These are phyloP conservation scores for Drosophila dives DNA, from an alignment of 2,888 invertebrate species.

Conservation along the genomic window DNA sequence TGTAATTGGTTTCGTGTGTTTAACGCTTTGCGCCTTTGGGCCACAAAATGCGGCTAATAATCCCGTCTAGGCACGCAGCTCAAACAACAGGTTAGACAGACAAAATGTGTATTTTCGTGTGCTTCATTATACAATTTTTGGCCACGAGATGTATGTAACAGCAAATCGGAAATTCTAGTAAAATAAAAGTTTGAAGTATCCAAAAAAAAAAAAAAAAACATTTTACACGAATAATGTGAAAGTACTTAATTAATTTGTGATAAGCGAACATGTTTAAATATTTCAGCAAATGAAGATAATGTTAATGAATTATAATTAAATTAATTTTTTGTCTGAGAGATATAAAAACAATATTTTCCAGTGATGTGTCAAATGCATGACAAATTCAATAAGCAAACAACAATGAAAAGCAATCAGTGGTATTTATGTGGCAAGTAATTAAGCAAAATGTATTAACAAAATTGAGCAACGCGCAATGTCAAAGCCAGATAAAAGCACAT, in stretches of 20 bases:
- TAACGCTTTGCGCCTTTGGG: conserved; percentile 64
- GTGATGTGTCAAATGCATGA: conserved; percentile 12
- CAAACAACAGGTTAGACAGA: conserved; percentile 39
- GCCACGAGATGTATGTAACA: conserved; percentile 10
- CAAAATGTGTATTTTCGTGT: conserved; percentile 13
- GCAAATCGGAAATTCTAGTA: conserved; percentile 9
- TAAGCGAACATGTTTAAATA: background rate
- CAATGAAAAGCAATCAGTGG: conserved; percentile 45
- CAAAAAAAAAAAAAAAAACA: background rate
- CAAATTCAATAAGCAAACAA: conserved; percentile 19
- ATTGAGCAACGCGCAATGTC: conserved; percentile 9
- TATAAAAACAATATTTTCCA: background rate
- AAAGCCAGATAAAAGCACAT: conserved; percentile 49
- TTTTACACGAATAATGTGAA: background rate
- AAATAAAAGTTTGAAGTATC: conserved; percentile 20
- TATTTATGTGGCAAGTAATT: conserved; percentile 42
- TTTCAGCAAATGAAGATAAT: background rate
- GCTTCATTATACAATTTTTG: background rate
- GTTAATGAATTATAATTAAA: background rate
- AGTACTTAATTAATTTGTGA: background rate
- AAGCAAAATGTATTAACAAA: conserved; percentile 34
- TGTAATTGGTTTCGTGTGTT: conserved; percentile 77
- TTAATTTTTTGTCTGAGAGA: background rate
- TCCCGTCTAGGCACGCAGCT: conserved; percentile 63
- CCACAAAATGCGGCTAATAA: conserved; percentile 59